Base-by-base conservation (phyloP, 2,888 invertebrate genomes). In the Scaptomyza flava region DNA sequence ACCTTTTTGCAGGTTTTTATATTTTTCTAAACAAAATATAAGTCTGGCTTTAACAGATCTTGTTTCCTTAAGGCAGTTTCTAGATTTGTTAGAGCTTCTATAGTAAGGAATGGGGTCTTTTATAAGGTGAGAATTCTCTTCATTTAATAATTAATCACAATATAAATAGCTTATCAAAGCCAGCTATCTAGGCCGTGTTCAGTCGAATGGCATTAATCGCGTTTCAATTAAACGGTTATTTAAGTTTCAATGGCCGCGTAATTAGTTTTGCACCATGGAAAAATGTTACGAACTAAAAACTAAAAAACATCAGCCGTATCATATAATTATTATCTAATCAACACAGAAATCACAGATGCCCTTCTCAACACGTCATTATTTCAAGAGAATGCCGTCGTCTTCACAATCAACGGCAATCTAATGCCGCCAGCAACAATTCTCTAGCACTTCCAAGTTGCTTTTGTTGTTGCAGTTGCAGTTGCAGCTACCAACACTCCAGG, bases 301-400 rank as follows among this genome's bases (percentile, higher is more conserved):
- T 3, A 2, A 23, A 23, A 23, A 33, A 38, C 23, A 43, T 6
- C 27, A 38, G 9, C 45, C 57, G 65, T 72, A 81, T 76, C 77
- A 79, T 83, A 86, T 86, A 83, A 83, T 83, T 86, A 69, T 50
- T 50, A 88, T 83, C 80, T 86, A 88, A 88, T 88, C 86, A 72
- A 33, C 33, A 52, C 68, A 9, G 8, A 69, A 77, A 82, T 82
- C 82, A 72, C 17, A 65, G 84, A 77, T 88, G 87, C 82, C 82
- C 82, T 83, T 77, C 87, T 86, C 80, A 56, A 51, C 83, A 77
- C 77, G 62, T 70, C 73, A 79, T 83, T 79, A 82, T 79, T 64
- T 66, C 63, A 53, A 68, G 66, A 78, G 41, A 78, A 84, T 77
- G 61, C 83, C 70, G 64, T 56, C 67, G 33, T 38, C 64, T 20